These are phyloP conservation scores for Egretta garzetta DNA, from an alignment of 2,113 vertebrate genomes.

Conservation along the genomic window DNA sequence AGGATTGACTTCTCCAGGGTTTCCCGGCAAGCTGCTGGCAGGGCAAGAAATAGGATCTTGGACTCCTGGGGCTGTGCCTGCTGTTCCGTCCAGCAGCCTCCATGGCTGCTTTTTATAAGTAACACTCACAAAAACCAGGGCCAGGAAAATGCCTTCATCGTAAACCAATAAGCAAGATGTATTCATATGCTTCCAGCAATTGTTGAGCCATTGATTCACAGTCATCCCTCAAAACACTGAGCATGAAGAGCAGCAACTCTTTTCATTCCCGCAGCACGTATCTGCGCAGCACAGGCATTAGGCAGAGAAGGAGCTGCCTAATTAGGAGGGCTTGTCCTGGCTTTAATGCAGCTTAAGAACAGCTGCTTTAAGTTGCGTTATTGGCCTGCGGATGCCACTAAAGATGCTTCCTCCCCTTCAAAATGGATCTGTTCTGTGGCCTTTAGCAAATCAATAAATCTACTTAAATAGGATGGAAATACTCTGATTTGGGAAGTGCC, in stretches of 20 bases:
- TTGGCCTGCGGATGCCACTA: background rate
- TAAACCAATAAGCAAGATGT: background rate
- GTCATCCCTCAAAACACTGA: background rate
- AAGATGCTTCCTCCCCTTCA: background rate
- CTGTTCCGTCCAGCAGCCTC: background rate
- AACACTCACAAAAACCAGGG: background rate
- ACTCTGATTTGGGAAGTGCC: background rate
- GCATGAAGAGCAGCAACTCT: background rate
- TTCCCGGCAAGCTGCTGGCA: background rate
- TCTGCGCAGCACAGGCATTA: background rate
- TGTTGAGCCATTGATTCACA: background rate
- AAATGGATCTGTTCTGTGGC: background rate
- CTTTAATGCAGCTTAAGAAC: conserved; percentile 4
- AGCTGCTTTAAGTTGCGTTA: conserved; percentile 7
- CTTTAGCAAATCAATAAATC: conserved; percentile 18
- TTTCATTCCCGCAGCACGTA: background rate
- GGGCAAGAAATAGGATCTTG: background rate
- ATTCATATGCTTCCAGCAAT: conserved; percentile 19
- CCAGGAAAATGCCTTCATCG: background rate
- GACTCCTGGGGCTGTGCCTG: background rate
- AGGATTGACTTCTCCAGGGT: background rate
- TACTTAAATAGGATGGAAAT: background rate
- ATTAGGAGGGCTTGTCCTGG: conserved; percentile 6
- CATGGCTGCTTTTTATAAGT: background rate
- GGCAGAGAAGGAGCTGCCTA: background rate